phyloP scores from a whole-genome alignment of 2,113 vertebrate species.

The Sebastes schlegelii region DNA sequence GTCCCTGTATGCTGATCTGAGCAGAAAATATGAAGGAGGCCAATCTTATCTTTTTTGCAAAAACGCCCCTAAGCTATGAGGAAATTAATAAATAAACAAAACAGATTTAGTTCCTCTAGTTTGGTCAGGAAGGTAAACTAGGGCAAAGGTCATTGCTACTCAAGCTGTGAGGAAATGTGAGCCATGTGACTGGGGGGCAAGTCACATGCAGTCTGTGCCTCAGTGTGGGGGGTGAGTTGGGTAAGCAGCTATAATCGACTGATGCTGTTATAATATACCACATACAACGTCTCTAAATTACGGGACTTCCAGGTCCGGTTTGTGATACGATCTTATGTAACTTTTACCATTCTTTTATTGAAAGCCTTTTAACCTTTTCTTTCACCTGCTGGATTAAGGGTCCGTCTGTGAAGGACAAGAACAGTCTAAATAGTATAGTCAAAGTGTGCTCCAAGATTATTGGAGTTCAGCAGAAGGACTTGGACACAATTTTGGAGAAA shows the following conservation, averaged over 20 bases:
- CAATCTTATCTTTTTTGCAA: neutral
- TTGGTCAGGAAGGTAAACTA: constrained; percentile 22
- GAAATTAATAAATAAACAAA: neutral
- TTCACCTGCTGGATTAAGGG: no score
- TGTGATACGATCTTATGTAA: no score
- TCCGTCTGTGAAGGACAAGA: no score
- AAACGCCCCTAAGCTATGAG: neutral
- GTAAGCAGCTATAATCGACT: neutral
- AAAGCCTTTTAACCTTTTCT: no score
- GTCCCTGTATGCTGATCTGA: neutral
- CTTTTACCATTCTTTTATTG: no score
- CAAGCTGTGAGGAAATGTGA: constrained; percentile 36
- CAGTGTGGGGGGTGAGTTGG: neutral
- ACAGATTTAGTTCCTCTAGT: neutral
- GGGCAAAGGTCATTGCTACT: constrained; percentile 57
- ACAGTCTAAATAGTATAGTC: no score
- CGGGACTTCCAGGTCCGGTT: no score
- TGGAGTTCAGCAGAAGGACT: no score
- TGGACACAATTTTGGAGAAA: no score
- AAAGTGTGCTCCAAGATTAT: no score
- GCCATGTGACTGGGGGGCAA: constrained; percentile 2
- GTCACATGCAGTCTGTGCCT: neutral
- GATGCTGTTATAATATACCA: neutral
- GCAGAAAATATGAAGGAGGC: neutral
- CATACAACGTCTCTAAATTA: neutral